Evolutionary conservation across 2,888 invertebrate genomes (phyloP), one percentile per base, ranked within the genome.

Genomic region (Meghimatium bilineatum): DNA sequence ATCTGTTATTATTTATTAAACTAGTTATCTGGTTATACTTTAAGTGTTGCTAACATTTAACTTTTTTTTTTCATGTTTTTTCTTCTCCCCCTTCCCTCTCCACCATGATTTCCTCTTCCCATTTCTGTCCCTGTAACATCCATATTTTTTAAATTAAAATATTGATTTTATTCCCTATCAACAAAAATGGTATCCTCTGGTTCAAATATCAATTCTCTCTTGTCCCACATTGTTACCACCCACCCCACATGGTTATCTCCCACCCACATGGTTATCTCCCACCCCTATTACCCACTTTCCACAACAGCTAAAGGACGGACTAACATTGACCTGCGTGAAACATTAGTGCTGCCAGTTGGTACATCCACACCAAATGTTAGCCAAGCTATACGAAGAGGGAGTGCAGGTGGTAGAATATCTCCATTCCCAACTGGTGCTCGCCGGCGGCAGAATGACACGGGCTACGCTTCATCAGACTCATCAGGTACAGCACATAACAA

Each of bases 321-420:
- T 85, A 93, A 92, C 88, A 86, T 87, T 81, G 93, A 93, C 85
- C 91, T 93, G 71, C 90, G 93, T 80, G 93, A 93, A 78, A 85
- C 90, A 38, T 88, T 93, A 66, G 83, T 88, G 82, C 87, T 77
- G 29, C 85, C 80, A 60, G 86, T 75, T 85, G 88, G 82, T 82
- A 88, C 86, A 83, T 88, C 78, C 83, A 89, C 76, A 86, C 88
- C 36, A 60, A 63, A 79, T 75, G 49, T 74, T 56, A 71, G 81
- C 38, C 44, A 81, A 34, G 34, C 29, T 1, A 71, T n/a, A 56
- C 84, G 85, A 10, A 84, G 90, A 71, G 88, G 90, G 67, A 89
- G 90, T 52, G 88, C 88, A 76, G 89, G 90, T 72, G 83, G 87
- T 1, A 85, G 88, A 29, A 86, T 83, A 38, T 87, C 88, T 20